phyloP scores from a whole-genome alignment of 2,888 invertebrate genomes.

The Lapara coniferarum region DNA sequence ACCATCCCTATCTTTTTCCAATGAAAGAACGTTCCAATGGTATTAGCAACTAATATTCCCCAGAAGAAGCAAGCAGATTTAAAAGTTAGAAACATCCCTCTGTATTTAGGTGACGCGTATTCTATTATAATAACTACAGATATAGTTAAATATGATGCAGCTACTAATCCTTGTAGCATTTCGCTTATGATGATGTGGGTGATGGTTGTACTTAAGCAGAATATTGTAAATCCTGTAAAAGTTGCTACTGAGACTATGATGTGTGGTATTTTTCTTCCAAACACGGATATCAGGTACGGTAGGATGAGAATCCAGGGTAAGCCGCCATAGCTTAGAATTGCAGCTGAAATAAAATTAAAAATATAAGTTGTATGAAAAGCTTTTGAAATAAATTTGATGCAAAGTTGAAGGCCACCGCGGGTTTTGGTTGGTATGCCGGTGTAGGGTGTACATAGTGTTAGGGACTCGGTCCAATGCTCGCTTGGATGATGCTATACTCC shows the following conservation, averaged over 20 bases:
- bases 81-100: conserved; percentile 47
- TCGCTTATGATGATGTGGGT: conserved; percentile 42
- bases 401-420: no score
- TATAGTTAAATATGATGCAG: conserved; percentile 40
- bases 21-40: conserved; percentile 48
- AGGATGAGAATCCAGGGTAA: conserved; percentile 44
- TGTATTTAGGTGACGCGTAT: conserved; percentile 47
- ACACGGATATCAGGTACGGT: conserved; percentile 32
- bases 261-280: conserved; percentile 43
- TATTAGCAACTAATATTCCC: conserved; percentile 49
- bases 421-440: no score
- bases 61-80: conserved; percentile 45
- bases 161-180: conserved; percentile 42
- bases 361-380: conserved; percentile 24
- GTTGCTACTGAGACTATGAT: conserved; percentile 34
- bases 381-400: no score
- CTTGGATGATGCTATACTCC: no score
- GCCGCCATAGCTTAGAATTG: conserved; percentile 29
- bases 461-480: no score
- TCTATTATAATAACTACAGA: conserved; percentile 44
- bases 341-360: conserved; percentile 37
- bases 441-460: no score
- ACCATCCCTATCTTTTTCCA: conserved; percentile 47
- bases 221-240: conserved; percentile 36
- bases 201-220: conserved; percentile 39